A percentile compares a stretch with the other conserved stretches of the same genome.
These are phyloP conservation scores for Micromussa lordhowensis DNA, from an alignment of 92 coral and sea anemone species.

Conservation along the genomic window DNA sequence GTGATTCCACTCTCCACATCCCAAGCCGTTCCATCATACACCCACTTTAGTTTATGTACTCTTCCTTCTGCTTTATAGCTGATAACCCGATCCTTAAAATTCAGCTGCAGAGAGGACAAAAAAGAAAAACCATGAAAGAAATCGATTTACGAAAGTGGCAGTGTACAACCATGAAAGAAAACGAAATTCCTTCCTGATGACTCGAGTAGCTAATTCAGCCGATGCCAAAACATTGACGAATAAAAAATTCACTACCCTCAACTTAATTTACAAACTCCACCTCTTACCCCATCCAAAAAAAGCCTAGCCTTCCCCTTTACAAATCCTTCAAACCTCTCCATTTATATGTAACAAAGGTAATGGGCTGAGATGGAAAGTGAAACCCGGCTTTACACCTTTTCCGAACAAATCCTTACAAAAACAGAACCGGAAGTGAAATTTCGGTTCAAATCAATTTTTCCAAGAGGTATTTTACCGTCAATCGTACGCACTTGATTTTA, in stretches of 20 bases:
- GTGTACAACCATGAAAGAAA: no score
- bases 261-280: no score
- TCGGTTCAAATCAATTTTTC: background rate
- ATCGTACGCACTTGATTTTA: background rate
- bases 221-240: no score
- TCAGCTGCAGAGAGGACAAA: constrained; percentile 14
- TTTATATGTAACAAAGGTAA: no score
- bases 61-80: constrained; percentile 51
- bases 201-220: no score
- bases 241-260: no score
- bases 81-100: constrained; percentile 55
- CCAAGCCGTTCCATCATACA: constrained; percentile 57
- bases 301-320: background rate
- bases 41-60: constrained; percentile 46
- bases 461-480: background rate
- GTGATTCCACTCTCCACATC: constrained; percentile 44
- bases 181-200: no score
- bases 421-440: background rate
- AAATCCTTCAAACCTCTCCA: background rate
- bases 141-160: background rate
- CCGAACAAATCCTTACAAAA: background rate
- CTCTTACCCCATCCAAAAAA: no score
- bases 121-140: background rate
- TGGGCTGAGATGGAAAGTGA: background rate
- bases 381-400: background rate